Conservation (phyloP, 2,797 vertebrate species). For the Sus cebifrons region DNA sequence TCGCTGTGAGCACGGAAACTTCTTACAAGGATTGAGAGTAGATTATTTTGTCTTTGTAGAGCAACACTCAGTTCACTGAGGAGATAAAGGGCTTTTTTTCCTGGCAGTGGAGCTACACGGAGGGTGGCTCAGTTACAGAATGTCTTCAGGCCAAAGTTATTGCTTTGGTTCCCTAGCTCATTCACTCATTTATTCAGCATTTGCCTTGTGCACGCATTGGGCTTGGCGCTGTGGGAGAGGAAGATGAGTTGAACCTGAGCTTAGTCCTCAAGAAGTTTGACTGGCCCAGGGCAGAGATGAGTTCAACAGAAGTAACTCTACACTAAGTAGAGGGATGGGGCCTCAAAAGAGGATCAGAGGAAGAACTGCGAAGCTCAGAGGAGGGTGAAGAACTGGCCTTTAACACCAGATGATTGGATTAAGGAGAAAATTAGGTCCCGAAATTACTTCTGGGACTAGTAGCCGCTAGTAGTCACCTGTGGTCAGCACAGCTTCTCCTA, state of each 20-base stretch:
- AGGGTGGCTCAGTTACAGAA: not conserved
- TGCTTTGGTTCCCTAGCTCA: not conserved
- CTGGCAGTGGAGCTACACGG: not conserved
- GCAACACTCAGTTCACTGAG: not conserved
- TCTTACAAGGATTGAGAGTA: constrained; percentile 29
- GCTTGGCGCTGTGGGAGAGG: not conserved
- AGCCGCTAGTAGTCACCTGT: not conserved
- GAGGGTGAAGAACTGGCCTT: not conserved
- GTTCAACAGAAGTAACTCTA: not conserved
- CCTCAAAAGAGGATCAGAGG: not conserved
- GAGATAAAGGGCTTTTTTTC: not conserved
- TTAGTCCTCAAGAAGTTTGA: not conserved
- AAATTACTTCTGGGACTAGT: not conserved
- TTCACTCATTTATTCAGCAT: not conserved
- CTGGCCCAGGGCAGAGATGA: not conserved
- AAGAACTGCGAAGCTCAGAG: not conserved
- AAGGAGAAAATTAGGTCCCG: not conserved
- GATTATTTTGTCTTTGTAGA: not conserved
- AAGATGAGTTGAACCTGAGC: not conserved
- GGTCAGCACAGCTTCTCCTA: not conserved
- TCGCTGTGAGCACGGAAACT: not conserved
- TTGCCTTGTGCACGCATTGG: not conserved
- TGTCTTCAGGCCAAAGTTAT: not conserved
- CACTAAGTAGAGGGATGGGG: not conserved
- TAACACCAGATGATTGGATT: not conserved